phyloP scores from a whole-genome alignment of 1,140 invertebrate genomes.

The Leptinotarsa defecta region DNA sequence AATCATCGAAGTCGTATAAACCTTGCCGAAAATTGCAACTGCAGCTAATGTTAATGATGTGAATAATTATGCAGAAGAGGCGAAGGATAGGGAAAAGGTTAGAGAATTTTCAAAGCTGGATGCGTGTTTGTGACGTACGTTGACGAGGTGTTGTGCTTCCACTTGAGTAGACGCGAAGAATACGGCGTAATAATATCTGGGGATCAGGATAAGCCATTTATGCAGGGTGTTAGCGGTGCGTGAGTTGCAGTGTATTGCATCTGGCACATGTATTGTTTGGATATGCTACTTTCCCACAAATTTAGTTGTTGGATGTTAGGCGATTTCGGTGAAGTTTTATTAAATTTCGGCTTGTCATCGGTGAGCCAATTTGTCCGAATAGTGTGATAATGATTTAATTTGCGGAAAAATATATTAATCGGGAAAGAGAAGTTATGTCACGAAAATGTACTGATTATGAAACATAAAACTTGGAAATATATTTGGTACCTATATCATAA shows the following conservation, averaged over 20 bases:
- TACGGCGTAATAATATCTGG: slow-evolving; percentile 50
- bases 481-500: too few relatives aligned
- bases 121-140: slow-evolving; percentile 48
- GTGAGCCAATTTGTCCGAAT: neutral
- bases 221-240: slow-evolving; percentile 40
- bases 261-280: slow-evolving; percentile 51
- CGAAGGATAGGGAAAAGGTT: slow-evolving; percentile 24
- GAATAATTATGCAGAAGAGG: slow-evolving; percentile 22
- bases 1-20: too few relatives aligned
- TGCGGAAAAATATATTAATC: too few relatives aligned
- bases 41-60: neutral
- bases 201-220: slow-evolving; percentile 54
- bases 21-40: neutral
- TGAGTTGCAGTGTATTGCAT: slow-evolving; percentile 49
- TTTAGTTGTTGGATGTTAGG: slow-evolving; percentile 17
- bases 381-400: too few relatives aligned
- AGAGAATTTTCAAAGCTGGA: slow-evolving; percentile 31
- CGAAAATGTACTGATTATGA: too few relatives aligned
- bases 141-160: slow-evolving; percentile 54
- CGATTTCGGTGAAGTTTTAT: slow-evolving; percentile 16
- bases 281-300: slow-evolving; percentile 50
- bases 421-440: too few relatives aligned
- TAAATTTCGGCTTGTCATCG: slow-evolving; percentile 7
- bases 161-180: slow-evolving; percentile 52
- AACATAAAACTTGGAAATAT: too few relatives aligned